A percentile compares a stretch with the other conserved stretches of the same genome.
phyloP scores from a whole-genome alignment of 2,888 invertebrate genomes.

The Andrena minutula region DNA sequence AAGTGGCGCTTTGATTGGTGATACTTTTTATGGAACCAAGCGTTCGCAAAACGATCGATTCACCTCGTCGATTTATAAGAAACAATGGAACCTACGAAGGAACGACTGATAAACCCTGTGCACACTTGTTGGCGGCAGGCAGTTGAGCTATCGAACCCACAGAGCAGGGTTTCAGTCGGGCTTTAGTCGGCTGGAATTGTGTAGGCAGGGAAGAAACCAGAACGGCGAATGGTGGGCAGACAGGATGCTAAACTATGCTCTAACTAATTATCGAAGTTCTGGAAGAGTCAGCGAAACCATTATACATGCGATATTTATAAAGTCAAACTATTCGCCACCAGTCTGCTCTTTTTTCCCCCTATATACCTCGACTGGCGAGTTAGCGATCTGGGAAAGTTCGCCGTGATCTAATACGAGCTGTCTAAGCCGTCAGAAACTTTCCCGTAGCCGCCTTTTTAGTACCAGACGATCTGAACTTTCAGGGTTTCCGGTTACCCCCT shows the following conservation, averaged over 20 bases:
- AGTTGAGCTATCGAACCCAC: conserved; percentile 20
- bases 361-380: conserved; percentile 41
- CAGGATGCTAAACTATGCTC: conserved; percentile 65
- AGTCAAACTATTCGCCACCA: conserved; percentile 54
- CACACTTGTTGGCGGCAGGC: conserved; percentile 28
- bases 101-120: conserved; percentile 1
- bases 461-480: conserved; percentile 28
- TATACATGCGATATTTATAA: conserved; percentile 69
- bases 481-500: conserved; percentile 8
- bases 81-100: neutral
- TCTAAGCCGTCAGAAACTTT: conserved; percentile 51
- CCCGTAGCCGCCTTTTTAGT: conserved; percentile 13
- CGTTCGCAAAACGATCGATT: neutral
- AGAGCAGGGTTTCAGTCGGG: conserved; percentile 34
- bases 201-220: conserved; percentile 43
- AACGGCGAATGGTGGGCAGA: conserved; percentile 53
- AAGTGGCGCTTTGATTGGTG: neutral
- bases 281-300: conserved; percentile 64
- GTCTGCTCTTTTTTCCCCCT: conserved; percentile 16
- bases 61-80: neutral
- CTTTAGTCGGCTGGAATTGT: conserved; percentile 29
- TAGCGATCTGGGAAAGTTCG: conserved; percentile 47
- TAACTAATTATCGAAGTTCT: conserved; percentile 71
- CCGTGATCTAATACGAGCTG: conserved; percentile 53
- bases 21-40: neutral